A percentile compares a stretch with the other conserved stretches of the same genome.
phyloP scores from a whole-genome alignment of 2,797 vertebrate species.

The Thunnus albacares region DNA sequence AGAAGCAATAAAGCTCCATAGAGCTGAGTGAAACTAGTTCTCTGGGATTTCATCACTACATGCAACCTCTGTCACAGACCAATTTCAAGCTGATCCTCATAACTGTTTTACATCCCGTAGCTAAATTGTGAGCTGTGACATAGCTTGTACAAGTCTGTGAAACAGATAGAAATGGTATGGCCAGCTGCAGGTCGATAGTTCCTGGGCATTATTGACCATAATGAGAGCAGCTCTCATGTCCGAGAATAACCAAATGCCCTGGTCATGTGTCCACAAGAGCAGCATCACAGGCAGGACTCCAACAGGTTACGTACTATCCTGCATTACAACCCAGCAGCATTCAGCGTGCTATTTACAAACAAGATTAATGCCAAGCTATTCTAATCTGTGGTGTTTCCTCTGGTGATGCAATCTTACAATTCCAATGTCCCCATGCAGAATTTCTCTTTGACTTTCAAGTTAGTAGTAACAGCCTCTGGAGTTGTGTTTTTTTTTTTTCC shows the following conservation, averaged over 20 bases:
- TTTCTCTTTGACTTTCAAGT: background rate
- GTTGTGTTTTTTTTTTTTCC: background rate
- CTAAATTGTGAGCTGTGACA: slow-evolving; percentile 1
- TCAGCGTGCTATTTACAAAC: slow-evolving; percentile 58
- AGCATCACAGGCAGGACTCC: slow-evolving; percentile 34
- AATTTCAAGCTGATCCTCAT: slow-evolving; percentile 16
- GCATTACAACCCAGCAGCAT: slow-evolving; percentile 38
- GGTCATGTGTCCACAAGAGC: slow-evolving; percentile 27
- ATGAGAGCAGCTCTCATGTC: slow-evolving; percentile 51
- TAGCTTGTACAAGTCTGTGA: background rate
- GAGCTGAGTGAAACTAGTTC: background rate
- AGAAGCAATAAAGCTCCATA: background rate
- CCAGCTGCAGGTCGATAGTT: slow-evolving; percentile 50
- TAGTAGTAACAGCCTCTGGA: background rate
- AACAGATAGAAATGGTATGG: slow-evolving; percentile 31
- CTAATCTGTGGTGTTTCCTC: slow-evolving; percentile 39
- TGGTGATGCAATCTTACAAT: background rate
- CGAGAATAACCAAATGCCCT: slow-evolving; percentile 45
- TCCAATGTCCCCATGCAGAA: background rate
- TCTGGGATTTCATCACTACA: too few relatives aligned
- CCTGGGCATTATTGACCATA: slow-evolving; percentile 61
- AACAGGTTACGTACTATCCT: slow-evolving; percentile 41
- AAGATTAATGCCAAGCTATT: slow-evolving; percentile 46
- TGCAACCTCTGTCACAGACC: too few relatives aligned
- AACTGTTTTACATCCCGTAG: background rate